Evolutionary conservation across 2,888 invertebrate genomes (phyloP).

Genomic region (Erannis defoliaria): DNA sequence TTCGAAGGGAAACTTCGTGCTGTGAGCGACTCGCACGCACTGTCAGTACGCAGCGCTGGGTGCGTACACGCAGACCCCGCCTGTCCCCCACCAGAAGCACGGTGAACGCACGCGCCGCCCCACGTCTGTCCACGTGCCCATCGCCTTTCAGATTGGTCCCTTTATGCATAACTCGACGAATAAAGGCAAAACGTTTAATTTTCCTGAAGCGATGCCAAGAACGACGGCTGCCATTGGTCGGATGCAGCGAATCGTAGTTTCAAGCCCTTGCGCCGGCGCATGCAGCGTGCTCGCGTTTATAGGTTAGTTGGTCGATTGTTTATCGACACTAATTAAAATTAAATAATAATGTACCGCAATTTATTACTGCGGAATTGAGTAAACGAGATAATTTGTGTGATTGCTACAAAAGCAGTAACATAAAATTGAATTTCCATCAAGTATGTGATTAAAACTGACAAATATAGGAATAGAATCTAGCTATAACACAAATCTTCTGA

Average conservation of each 20-base stretch:
- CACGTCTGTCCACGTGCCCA: constrained; percentile 59
- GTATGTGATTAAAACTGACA: not conserved
- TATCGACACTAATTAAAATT: constrained; percentile 20
- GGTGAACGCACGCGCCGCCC: constrained; percentile 64
- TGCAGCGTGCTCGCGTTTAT: constrained; percentile 11
- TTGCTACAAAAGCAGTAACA: not conserved
- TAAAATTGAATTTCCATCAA: not conserved
- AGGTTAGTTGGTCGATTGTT: constrained; percentile 17
- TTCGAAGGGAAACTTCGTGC: constrained; percentile 42
- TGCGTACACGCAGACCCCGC: constrained; percentile 75
- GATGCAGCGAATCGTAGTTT: constrained; percentile 40
- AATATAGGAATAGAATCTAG: too few species aligned
- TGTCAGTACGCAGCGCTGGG: constrained; percentile 67
- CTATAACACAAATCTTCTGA: too few species aligned
- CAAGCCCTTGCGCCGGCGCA: constrained; percentile 34
- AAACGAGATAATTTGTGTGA: not conserved
- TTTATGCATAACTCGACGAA: constrained; percentile 66
- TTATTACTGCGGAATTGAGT: constrained; percentile 4
- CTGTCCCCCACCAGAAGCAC: constrained; percentile 60
- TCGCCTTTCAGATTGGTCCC: constrained; percentile 78
- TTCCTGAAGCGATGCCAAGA: constrained; percentile 71
- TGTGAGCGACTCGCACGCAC: constrained; percentile 74
- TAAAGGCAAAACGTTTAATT: constrained; percentile 63
- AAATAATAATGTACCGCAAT: constrained; percentile 10
- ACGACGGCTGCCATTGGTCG: constrained; percentile 63